Base-by-base conservation (phyloP, 2,888 invertebrate species). In the Drosophila greeni region DNA sequence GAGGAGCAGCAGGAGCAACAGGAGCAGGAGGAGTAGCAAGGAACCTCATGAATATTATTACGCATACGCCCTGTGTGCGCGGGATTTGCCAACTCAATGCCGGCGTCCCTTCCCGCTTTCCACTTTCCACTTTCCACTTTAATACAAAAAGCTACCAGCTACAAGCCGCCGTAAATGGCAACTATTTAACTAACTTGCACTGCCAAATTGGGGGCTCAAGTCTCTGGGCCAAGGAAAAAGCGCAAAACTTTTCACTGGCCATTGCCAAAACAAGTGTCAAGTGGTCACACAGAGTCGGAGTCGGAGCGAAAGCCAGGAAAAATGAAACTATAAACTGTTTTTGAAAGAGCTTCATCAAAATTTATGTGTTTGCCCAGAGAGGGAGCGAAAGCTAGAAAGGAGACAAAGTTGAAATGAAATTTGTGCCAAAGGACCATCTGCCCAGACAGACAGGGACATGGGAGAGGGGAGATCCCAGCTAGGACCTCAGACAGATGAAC, bases 291-390 rank as follows among this genome's bases (percentile, higher is more conserved):
- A 18, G 14, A 18, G 18, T n/a, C 52, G 14, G 7, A 16, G 9
- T 8, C 7, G 18, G 29, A 31, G 23, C 24, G 20, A 37, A 14
- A 31, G 26, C n/a, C 14, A 37, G 43, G 48, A 47, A 49, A 68
- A 51, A 60, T 64, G 68, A 39, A 39, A 64, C 62, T 69, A 64
- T 70, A 75, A 78, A 77, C 76, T 77, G 81, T 60, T 78, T 76
- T 76, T 72, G 74, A 78, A 82, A 72, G 76, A 76, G 76, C 79
- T 78, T 78, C 74, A 78, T 78, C 78, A 79, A 76, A 78, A 78
- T 78, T 78, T 82, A 82, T 78, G 76, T 76, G 82, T 79, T 73
- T 73, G 75, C 73, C 26, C 12, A 18, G 34, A 23, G 12, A 1
- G 16, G 2, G 11, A 5, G 18, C 3, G 12, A 8, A 33, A 33